Base-by-base conservation (phyloP, 1,140 invertebrate genomes). In the Catajapyx aquilonaris region DNA sequence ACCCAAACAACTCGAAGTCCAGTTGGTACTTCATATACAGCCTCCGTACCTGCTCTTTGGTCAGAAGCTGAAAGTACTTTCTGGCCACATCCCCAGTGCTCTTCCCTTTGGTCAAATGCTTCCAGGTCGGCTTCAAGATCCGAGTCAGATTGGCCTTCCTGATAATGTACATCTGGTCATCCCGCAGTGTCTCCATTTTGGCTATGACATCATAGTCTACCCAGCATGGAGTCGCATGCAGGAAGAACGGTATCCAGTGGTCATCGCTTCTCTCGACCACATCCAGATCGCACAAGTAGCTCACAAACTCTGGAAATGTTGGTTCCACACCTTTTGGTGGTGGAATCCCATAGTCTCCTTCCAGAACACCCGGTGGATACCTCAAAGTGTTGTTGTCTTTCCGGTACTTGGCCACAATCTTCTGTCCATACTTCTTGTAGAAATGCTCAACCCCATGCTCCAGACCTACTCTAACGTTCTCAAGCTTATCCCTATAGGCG, bases 201-300 rank as follows among this genome's bases (percentile, higher is more conserved):
- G 62, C 64, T 4, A 68, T 55, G 35, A 61, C 52, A 42, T 66
- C 58, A 44, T 68, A 83, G 35, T 75, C 64, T 0, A 81, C 55
- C 4, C 67, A 60, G 53, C 79, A 83, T 1, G 78, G 77, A 9
- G 74, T 73, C 44, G 78, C 81, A 44, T 74, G 70, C 40, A 68
- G 58, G 46, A 75, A 69, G 40, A 73, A 71, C 0, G 74, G 73
- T 15, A 70, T 66, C 77, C 77, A 81, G 49, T 81, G 78, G 45
- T 74, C 72, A 43, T 75, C 56, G 15, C 47, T 34, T 20, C 51
- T 46, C 2, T 39, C 30, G 9, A 46, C 34, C 9, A 61, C 48
- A 28, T 53, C 46, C 15, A 45, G 48, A 21, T 49, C 40, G 5
- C 50, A 46, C 4, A 56, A 30, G 37, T 63, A 67, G 4, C 48